These are phyloP conservation scores for Hephaestus fuliginosus DNA, from an alignment of 2,797 vertebrate species.

Conservation along the genomic window DNA sequence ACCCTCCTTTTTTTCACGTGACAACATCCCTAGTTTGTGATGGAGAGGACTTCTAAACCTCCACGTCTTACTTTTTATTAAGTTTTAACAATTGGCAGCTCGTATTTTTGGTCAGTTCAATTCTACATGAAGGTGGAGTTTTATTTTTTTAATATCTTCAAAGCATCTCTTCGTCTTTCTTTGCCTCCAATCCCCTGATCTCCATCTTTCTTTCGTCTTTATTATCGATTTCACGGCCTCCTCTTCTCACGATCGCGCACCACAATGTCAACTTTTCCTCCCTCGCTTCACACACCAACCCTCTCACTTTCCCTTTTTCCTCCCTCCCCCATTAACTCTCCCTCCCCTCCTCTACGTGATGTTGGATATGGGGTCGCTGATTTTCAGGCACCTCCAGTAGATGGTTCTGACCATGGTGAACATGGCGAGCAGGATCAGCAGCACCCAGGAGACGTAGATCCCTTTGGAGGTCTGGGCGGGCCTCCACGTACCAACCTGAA, in stretches of 20 bases:
- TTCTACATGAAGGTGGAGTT: background rate
- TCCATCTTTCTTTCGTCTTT: background rate
- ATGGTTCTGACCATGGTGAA: slow-evolving; percentile 85
- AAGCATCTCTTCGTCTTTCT: background rate
- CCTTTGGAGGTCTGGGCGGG: slow-evolving; percentile 81
- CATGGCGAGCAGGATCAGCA: slow-evolving; percentile 85
- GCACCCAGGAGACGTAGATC: slow-evolving; percentile 89
- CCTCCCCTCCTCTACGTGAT: slow-evolving; percentile 74
- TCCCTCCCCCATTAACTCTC: background rate
- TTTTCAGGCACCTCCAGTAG: slow-evolving; percentile 92
- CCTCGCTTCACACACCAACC: background rate
- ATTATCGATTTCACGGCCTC: too few species aligned
- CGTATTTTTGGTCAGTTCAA: background rate
- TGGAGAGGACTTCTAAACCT: background rate
- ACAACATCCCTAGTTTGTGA: background rate
- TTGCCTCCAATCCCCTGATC: background rate
- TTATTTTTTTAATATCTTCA: slow-evolving; percentile 2
- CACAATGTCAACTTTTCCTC: background rate
- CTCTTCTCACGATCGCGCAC: background rate
- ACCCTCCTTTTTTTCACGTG: background rate
- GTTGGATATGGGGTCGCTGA: slow-evolving; percentile 90
- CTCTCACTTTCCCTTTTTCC: background rate
- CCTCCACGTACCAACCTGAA: slow-evolving; percentile 89
- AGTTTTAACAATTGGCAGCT: slow-evolving; percentile 1
- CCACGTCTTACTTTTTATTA: background rate